Base-by-base conservation (phyloP, 2,888 invertebrate species). In the Sarcophaga rosellei region DNA sequence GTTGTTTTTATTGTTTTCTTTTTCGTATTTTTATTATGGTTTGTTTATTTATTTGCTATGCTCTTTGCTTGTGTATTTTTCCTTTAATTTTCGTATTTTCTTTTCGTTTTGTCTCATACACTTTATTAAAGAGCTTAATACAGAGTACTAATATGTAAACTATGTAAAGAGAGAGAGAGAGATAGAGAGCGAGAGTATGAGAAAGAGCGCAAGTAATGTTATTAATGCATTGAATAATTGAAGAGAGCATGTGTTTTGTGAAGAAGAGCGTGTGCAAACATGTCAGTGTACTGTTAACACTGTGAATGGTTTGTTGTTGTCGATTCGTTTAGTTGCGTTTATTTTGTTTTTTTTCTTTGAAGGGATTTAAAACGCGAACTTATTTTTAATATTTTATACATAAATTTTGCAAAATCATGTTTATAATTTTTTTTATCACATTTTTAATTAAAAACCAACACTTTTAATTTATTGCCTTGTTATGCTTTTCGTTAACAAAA, bases 1-100 rank as follows among this genome's bases (percentile, higher is more conserved):
- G 57, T 76, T 82, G 45, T 21, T 57, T 12, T 20, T 57, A n/a
- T 21, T 6, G 23, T 73, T 80, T 69, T n/a, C 10, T 35, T 35
- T 35, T 35, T 35, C 35, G 8, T 35, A 8, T 35, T 35, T 35
- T 10, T 35, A 35, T 68, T 75, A 23, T 35, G 12, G 53, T 53
- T 53, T 53, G 53, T 53, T 53, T 12, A 53, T 17, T 20, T 23
- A 68, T 84, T 25, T 62, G 53, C n/a, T 70, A 44, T 45, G 65
- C 65, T 35, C 53, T 53, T 53, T 53, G 2, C 8, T 35, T 35
- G 35, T 35, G 35, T 35, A 35, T 35, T 35, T 35, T 35, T 35
- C 35, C 35, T 53, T 15, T 53, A 53, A 53, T 73, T 45, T 23
- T n/a, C 21, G 1, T 77, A 66, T 57, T 17, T 75, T 63, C 44